A percentile compares a stretch with the other conserved stretches of the same genome.
phyloP scores from a whole-genome alignment of 2,113 vertebrate genomes.

The Oncorhynchus clarkii region DNA sequence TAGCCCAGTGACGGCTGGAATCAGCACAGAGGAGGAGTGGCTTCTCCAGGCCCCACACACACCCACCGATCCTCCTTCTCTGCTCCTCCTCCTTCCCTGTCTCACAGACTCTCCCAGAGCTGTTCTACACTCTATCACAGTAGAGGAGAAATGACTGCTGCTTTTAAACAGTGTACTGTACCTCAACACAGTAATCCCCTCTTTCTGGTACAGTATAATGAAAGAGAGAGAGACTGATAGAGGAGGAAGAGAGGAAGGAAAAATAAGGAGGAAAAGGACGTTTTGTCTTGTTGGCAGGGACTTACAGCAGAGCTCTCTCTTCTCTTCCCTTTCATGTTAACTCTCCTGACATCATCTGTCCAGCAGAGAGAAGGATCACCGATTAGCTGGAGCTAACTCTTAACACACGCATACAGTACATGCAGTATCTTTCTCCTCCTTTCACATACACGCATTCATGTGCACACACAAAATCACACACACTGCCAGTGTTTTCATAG shows the following conservation, averaged over 20 bases:
- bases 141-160: too few species aligned
- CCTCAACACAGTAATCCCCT: too few species aligned
- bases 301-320: conserved; percentile 39
- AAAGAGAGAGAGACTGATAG: conserved; percentile 14
- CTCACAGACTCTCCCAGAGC: conserved; percentile 32
- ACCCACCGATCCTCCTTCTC: conserved; percentile 8
- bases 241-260: conserved; percentile 27
- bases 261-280: conserved; percentile 18
- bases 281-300: conserved; percentile 51
- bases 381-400: conserved; percentile 18
- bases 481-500: conserved; percentile 25
- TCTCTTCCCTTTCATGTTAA: conserved; percentile 33
- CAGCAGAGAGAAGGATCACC: conserved; percentile 22
- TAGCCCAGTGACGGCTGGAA: conserved; percentile 72
- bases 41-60: conserved; percentile 24
- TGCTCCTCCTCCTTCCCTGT: conserved; percentile 36
- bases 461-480: conserved; percentile 19
- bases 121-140: conserved; percentile 27
- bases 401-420: conserved; percentile 23
- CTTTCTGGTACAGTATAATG: neutral
- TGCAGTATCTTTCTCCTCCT: neutral
- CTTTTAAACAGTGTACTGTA: too few species aligned
- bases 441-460: conserved; percentile 10
- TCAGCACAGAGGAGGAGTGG: conserved; percentile 67
- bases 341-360: conserved; percentile 41